A percentile compares a stretch with the other conserved stretches of the same genome.
Conservation (phyloP, 2,797 vertebrate genomes). For the Ptychadena robeensis region DNA sequence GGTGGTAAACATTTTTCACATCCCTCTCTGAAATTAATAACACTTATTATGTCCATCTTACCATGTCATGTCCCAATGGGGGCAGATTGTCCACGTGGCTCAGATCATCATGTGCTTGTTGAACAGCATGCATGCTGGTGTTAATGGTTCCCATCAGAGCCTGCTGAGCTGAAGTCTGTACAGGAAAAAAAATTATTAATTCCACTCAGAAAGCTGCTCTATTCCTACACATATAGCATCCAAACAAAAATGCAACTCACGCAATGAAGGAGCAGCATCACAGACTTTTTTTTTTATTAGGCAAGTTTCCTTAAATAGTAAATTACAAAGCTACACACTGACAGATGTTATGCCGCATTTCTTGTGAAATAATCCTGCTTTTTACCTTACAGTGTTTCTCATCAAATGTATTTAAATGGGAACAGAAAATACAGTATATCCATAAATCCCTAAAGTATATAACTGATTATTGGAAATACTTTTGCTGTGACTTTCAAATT, state of each 20-base stretch:
- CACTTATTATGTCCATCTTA: constrained; percentile 68
- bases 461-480: constrained; percentile 17
- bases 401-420: neutral
- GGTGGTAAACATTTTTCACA: neutral
- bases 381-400: neutral
- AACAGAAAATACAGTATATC: neutral
- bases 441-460: neutral
- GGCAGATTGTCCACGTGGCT: constrained; percentile 90
- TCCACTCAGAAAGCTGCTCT: neutral
- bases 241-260: neutral
- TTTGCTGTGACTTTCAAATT: constrained; percentile 3
- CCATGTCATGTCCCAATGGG: constrained; percentile 97
- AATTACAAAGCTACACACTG: neutral
- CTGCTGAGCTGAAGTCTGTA: constrained; percentile 93
- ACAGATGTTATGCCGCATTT: neutral
- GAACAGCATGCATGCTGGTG: constrained; percentile 96
- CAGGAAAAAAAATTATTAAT: neutral
- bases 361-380: neutral
- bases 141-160: constrained; percentile 98
- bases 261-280: neutral
- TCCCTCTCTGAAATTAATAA: neutral
- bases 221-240: neutral
- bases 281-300: neutral
- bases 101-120: constrained; percentile 92
- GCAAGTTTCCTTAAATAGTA: constrained; percentile 9